These are phyloP conservation scores for Gandaritis pyraliata DNA, from an alignment of 2,888 invertebrate species.

Conservation along the genomic window DNA sequence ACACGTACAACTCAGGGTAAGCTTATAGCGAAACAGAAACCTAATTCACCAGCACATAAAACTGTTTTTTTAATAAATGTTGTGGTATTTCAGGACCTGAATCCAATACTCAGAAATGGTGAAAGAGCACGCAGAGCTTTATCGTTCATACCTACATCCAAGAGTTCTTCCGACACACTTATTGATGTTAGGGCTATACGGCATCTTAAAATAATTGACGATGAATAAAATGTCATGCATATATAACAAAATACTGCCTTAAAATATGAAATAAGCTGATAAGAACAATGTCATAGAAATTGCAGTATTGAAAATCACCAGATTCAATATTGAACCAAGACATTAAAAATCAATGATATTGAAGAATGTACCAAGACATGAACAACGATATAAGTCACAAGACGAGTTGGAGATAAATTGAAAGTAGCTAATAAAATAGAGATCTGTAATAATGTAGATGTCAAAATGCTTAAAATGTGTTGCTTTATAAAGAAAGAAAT, in stretches of 20 bases:
- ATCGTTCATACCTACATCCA: conserved; percentile 88
- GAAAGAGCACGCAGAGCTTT: conserved; percentile 87
- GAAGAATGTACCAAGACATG: no score
- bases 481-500: conserved; percentile 1
- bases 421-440: neutral
- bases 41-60: no score
- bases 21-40: neutral
- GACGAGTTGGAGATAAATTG: no score
- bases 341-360: neutral
- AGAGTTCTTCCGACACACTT: conserved; percentile 79
- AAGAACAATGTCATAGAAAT: neutral
- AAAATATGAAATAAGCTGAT: neutral
- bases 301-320: neutral
- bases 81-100: conserved; percentile 67
- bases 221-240: conserved; percentile 54
- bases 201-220: conserved; percentile 69
- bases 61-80: no score
- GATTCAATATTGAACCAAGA: neutral
- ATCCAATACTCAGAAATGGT: conserved; percentile 82
- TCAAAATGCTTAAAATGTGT: conserved; percentile 1
- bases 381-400: no score
- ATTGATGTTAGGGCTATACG: conserved; percentile 75
- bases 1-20: conserved; percentile 73
- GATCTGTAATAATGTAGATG: neutral
- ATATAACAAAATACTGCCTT: neutral